phyloP scores from a whole-genome alignment of 2,113 vertebrate species.

The Gila orcuttii region DNA sequence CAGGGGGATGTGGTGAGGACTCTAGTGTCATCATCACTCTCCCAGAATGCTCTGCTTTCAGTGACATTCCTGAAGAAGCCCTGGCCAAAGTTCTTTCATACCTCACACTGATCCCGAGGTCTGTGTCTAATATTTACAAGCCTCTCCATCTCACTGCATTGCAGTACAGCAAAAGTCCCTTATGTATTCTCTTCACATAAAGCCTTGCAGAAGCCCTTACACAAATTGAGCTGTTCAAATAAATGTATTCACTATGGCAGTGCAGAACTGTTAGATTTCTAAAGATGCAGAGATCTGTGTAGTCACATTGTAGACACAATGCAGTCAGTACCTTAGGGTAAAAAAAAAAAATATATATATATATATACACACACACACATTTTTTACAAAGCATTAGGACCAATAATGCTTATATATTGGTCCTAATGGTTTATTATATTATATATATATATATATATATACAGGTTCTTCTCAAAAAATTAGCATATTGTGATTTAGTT shows the following conservation, averaged over 20 bases:
- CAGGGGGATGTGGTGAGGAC: slow-evolving; percentile 90
- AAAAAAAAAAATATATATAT: background rate
- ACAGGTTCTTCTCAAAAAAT: too few relatives aligned
- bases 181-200: slow-evolving; percentile 66
- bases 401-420: too few relatives aligned
- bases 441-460: background rate
- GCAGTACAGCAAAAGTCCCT: slow-evolving; percentile 64
- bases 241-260: slow-evolving; percentile 44
- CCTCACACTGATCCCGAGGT: slow-evolving; percentile 89
- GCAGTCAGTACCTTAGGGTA: background rate
- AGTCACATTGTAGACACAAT: background rate
- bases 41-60: slow-evolving; percentile 89
- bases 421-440: too few relatives aligned
- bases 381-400: too few relatives aligned
- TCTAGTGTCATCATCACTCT: slow-evolving; percentile 93
- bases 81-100: slow-evolving; percentile 88
- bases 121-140: slow-evolving; percentile 47
- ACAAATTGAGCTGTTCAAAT: slow-evolving; percentile 35
- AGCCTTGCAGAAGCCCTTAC: slow-evolving; percentile 31
- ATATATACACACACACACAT: too few relatives aligned
- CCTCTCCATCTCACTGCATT: slow-evolving; percentile 67
- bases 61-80: slow-evolving; percentile 84
- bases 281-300: background rate
- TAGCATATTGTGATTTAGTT: too few relatives aligned
- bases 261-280: background rate